Conservation (phyloP, 2,888 invertebrate genomes). For the Hydriomena furcata region DNA sequence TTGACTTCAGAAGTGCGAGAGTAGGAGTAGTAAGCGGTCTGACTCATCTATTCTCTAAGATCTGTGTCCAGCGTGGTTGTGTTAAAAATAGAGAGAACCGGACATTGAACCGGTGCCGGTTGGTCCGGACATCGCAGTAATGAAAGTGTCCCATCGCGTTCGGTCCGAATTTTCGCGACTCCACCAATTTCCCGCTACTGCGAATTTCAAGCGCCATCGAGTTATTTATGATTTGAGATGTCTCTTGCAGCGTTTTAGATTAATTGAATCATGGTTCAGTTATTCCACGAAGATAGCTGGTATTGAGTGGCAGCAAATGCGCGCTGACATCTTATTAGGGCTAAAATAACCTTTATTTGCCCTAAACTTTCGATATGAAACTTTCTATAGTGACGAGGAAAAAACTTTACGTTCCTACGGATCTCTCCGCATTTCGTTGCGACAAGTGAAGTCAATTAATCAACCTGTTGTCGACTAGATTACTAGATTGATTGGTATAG, state of each 20-base stretch:
- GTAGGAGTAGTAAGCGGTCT: neutral
- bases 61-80: constrained; percentile 47
- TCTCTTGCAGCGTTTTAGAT: constrained; percentile 29
- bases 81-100: constrained; percentile 77
- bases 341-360: neutral
- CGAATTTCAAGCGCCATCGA: constrained; percentile 38
- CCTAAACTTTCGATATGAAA: neutral
- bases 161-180: constrained; percentile 60
- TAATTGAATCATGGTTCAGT: constrained; percentile 29
- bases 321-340: constrained; percentile 6
- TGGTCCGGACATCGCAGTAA: constrained; percentile 71
- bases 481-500: neutral
- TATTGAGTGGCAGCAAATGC: constrained; percentile 19
- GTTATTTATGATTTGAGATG: constrained; percentile 36
- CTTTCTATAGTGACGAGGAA: neutral
- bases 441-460: neutral
- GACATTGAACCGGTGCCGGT: constrained; percentile 75
- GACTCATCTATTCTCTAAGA: constrained; percentile 7
- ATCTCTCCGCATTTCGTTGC: neutral
- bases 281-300: constrained; percentile 9
- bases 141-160: constrained; percentile 72
- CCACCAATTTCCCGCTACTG: constrained; percentile 60
- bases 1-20: no score
- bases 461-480: no score
- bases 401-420: neutral